Conservation (phyloP, 2,888 invertebrate genomes). For the Loripinus fragilis region DNA sequence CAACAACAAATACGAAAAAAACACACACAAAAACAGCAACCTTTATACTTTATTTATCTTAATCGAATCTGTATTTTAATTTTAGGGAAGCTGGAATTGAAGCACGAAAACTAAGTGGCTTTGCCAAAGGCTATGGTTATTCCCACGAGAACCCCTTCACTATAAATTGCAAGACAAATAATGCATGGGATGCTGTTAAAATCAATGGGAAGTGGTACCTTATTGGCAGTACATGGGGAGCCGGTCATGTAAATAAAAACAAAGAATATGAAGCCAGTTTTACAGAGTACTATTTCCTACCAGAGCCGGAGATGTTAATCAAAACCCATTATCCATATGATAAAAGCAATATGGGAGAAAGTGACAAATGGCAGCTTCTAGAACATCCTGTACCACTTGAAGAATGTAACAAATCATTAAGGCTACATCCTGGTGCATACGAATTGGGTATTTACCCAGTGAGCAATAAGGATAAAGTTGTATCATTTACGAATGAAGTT, state of each 20-base stretch:
- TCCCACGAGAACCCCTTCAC: slow-evolving; percentile 35
- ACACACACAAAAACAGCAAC: too few species aligned
- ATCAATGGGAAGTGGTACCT: slow-evolving; percentile 47
- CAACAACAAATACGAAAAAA: too few species aligned
- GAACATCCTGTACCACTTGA: slow-evolving; percentile 35
- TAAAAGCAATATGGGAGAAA: slow-evolving; percentile 18
- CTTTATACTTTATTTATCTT: too few species aligned
- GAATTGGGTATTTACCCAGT: slow-evolving; percentile 20
- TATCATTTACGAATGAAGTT: slow-evolving; percentile 16
- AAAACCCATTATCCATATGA: slow-evolving; percentile 37
- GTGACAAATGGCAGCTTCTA: slow-evolving; percentile 39
- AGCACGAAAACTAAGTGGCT: slow-evolving; percentile 51
- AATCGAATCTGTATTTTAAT: neutral
- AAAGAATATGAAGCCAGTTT: slow-evolving; percentile 30
- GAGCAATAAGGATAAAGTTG: slow-evolving; percentile 19
- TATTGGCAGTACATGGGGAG: slow-evolving; percentile 61
- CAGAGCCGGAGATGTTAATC: slow-evolving; percentile 40
- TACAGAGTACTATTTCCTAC: slow-evolving; percentile 43
- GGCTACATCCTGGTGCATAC: slow-evolving; percentile 23
- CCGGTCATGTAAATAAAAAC: slow-evolving; percentile 42
- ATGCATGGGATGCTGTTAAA: slow-evolving; percentile 60
- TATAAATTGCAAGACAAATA: slow-evolving; percentile 29
- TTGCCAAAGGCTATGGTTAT: slow-evolving; percentile 53
- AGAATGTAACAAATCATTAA: slow-evolving; percentile 28
- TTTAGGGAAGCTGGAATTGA: slow-evolving; percentile 40